Evolutionary conservation across 2,113 vertebrate species (phyloP).

Genomic region (Varanus komodoensis): DNA sequence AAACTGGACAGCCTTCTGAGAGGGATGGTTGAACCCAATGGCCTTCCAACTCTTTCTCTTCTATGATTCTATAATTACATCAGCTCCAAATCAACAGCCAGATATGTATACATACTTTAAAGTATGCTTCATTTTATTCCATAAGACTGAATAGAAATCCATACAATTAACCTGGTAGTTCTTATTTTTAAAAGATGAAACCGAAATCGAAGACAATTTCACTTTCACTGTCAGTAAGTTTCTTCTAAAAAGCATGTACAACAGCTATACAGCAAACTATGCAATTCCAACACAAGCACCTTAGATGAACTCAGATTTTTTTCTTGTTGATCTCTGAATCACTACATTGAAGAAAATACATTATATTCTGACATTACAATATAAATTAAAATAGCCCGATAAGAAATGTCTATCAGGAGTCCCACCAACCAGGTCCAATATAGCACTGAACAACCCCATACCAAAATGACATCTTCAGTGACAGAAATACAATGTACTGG

Average conservation of each 20-base stretch:
- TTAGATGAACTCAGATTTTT: neutral
- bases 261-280: neutral
- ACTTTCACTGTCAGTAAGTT: neutral
- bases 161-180: neutral
- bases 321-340: neutral
- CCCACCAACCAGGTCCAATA: neutral
- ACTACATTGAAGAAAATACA: neutral
- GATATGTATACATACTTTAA: neutral
- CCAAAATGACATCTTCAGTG: neutral
- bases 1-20: too few species aligned
- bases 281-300: neutral
- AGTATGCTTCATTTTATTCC: neutral
- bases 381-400: too few species aligned
- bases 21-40: too few species aligned
- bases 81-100: conserved; percentile 8
- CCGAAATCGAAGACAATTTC: conserved; percentile 22
- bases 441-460: neutral
- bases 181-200: neutral
- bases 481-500: neutral
- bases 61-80: conserved; percentile 16
- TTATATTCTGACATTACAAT: neutral
- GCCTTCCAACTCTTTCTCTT: too few species aligned
- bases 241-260: neutral
- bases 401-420: neutral
- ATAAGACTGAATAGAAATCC: neutral